These are phyloP conservation scores for Oryctes rhinoceros DNA, from an alignment of 1,140 invertebrate species.

Conservation along the genomic window DNA sequence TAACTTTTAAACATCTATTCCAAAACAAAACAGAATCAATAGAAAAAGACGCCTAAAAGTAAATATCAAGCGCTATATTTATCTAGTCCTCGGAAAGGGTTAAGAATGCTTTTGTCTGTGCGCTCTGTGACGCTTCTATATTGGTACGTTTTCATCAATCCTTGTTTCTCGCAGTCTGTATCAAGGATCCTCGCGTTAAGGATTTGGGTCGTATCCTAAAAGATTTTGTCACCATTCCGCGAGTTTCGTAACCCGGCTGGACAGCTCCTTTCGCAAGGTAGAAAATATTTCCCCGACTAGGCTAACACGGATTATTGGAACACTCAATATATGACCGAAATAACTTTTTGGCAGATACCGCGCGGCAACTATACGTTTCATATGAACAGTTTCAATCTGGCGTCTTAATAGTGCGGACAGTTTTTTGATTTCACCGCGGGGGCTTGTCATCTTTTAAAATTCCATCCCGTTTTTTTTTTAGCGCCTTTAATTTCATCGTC, in stretches of 20 bases:
- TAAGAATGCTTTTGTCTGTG: not conserved
- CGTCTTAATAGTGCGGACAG: slow-evolving; percentile 26
- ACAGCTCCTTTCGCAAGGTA: not conserved
- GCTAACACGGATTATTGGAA: slow-evolving; percentile 16
- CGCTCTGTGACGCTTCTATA: not conserved
- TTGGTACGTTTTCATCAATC: too few relatives aligned
- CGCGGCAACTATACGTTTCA: not conserved
- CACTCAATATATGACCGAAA: slow-evolving; percentile 19
- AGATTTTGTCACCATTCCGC: not conserved
- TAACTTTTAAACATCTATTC: not conserved
- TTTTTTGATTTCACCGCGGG: not conserved
- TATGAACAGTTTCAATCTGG: slow-evolving; percentile 2
- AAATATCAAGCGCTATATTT: slow-evolving; percentile 21
- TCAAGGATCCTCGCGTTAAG: not conserved
- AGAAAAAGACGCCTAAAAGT: slow-evolving; percentile 1
- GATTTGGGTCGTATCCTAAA: not conserved
- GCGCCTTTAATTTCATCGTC: too few relatives aligned
- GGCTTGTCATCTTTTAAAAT: not conserved
- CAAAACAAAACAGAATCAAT: slow-evolving; percentile 25
- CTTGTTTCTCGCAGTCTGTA: too few relatives aligned
- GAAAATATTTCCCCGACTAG: slow-evolving; percentile 20
- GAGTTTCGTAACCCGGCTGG: not conserved
- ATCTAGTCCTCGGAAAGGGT: not conserved
- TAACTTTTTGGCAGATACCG: slow-evolving; percentile 27
- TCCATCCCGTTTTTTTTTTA: not conserved